phyloP scores from a whole-genome alignment of 2,113 vertebrate species.

The Rhinopomastus cyanomelas region DNA sequence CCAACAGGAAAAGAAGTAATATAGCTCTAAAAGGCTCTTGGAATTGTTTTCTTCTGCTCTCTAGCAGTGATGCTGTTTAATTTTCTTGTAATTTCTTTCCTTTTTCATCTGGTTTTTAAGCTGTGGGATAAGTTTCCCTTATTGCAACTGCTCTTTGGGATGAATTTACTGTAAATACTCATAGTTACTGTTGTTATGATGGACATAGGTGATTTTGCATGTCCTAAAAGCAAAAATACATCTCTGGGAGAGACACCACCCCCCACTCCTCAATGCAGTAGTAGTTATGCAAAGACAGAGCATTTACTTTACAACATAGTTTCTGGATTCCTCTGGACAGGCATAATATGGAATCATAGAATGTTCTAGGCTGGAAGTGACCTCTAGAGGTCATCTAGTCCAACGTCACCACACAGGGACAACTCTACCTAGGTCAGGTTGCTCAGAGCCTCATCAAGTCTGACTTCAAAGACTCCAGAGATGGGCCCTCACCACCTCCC shows the following conservation, averaged over 20 bases:
- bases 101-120: neutral
- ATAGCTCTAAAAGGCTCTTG: neutral
- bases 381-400: no score
- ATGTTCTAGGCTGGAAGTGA: no score
- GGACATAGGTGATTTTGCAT: neutral
- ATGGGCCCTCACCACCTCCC: no score
- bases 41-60: neutral
- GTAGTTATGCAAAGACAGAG: neutral
- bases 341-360: no score
- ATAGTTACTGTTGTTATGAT: neutral
- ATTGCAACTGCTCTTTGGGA: neutral
- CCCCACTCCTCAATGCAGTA: neutral
- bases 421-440: no score
- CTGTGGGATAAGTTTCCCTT: neutral
- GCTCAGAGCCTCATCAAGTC: no score
- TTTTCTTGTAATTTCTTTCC: neutral
- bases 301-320: neutral
- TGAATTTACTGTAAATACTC: neutral
- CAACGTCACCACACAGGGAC: no score
- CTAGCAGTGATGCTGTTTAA: neutral
- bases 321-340: neutral
- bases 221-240: neutral
- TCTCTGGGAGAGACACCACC: no score
- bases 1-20: neutral
- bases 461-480: no score